phyloP scores from a whole-genome alignment of 2,797 vertebrate genomes.

The Staurois parvus region DNA sequence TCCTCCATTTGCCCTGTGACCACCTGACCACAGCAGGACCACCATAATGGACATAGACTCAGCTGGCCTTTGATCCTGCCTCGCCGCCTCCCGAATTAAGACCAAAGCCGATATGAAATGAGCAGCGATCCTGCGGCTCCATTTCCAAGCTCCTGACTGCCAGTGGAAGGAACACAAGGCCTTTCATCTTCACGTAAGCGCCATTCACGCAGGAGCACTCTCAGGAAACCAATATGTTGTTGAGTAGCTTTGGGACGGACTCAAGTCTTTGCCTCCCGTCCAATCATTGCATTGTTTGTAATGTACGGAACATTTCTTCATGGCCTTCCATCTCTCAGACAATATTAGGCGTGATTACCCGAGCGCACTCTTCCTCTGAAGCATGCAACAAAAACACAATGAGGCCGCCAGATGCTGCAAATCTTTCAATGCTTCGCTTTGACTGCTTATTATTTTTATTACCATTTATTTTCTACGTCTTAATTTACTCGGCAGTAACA shows the following conservation, averaged over 20 bases:
- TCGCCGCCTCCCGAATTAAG: constrained; percentile 16
- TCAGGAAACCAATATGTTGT: constrained; percentile 37
- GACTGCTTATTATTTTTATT: constrained; percentile 36
- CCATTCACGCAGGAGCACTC: constrained; percentile 13
- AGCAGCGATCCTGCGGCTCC: not conserved
- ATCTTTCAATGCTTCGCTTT: not conserved
- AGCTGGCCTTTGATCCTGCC: constrained; percentile 11
- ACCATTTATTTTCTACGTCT: constrained; percentile 5
- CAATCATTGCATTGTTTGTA: constrained; percentile 2
- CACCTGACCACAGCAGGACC: not conserved
- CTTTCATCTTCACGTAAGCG: constrained; percentile 54
- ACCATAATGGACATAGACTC: not conserved
- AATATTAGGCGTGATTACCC: constrained; percentile 12
- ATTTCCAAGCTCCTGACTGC: constrained; percentile 16
- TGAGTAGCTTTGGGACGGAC: constrained; percentile 11
- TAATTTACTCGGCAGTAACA: constrained; percentile 12
- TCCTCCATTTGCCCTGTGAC: too few relatives aligned
- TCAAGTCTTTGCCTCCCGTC: constrained; percentile 7
- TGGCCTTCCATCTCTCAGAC: not conserved
- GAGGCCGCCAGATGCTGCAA: constrained; percentile 2
- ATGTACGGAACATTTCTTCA: not conserved
- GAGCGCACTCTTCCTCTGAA: not conserved
- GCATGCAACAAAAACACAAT: not conserved
- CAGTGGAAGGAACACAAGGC: not conserved
- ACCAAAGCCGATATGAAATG: not conserved